phyloP scores from a whole-genome alignment of 2,888 invertebrate species.

The Charanyca ferruginea region DNA sequence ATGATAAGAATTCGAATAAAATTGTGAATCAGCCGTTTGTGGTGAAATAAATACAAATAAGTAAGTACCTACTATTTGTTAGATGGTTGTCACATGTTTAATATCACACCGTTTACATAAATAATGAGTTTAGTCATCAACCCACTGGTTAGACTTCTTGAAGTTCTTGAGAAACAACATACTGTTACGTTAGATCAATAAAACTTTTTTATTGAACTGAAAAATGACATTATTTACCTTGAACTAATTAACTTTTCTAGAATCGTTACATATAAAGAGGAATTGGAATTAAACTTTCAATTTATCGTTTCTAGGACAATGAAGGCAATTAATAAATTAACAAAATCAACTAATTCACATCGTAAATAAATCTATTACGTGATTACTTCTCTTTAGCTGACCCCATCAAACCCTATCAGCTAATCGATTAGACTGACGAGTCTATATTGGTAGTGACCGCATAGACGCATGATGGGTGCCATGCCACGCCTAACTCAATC shows the following conservation, averaged over 20 bases:
- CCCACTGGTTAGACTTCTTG: slow-evolving; percentile 40
- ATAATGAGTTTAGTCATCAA: slow-evolving; percentile 59
- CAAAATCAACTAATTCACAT: slow-evolving; percentile 27
- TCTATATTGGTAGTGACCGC: slow-evolving; percentile 78
- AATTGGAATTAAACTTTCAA: background rate
- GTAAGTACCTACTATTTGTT: slow-evolving; percentile 46
- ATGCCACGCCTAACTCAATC: slow-evolving; percentile 87
- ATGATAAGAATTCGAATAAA: slow-evolving; percentile 30
- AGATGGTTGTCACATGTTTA: slow-evolving; percentile 59
- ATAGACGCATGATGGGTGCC: slow-evolving; percentile 79
- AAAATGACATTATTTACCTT: slow-evolving; percentile 17
- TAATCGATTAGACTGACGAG: slow-evolving; percentile 72
- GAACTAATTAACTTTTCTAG: slow-evolving; percentile 14
- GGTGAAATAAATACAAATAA: slow-evolving; percentile 18
- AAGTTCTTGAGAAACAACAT: slow-evolving; percentile 68
- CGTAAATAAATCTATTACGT: slow-evolving; percentile 39
- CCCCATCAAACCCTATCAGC: slow-evolving; percentile 71
- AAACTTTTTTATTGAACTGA: slow-evolving; percentile 19
- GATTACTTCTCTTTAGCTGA: slow-evolving; percentile 64
- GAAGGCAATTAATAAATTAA: slow-evolving; percentile 14
- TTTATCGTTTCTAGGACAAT: background rate
- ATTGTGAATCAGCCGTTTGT: slow-evolving; percentile 34
- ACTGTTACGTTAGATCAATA: slow-evolving; percentile 38
- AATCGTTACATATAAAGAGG: slow-evolving; percentile 17
- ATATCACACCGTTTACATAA: slow-evolving; percentile 61